phyloP scores from a whole-genome alignment of 2,113 vertebrate genomes.

The Antechinus stuartii region DNA sequence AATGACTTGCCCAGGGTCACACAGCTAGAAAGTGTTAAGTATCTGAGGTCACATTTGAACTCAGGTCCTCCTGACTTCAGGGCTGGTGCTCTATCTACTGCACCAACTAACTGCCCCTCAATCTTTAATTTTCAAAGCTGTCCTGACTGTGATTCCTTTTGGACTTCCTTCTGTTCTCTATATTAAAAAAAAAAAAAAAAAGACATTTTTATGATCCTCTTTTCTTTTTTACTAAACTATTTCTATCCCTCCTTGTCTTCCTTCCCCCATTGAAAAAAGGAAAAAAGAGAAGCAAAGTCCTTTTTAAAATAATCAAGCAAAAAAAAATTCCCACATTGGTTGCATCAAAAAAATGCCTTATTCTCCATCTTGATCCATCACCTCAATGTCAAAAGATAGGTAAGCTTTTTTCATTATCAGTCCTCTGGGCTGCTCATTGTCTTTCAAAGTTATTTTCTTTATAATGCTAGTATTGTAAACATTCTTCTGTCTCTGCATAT shows the following conservation, averaged over 20 bases:
- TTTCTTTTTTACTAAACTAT: background rate
- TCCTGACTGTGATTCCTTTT: too few relatives aligned
- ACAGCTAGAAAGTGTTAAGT: too few relatives aligned
- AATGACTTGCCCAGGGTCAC: too few relatives aligned
- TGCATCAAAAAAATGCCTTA: too few relatives aligned
- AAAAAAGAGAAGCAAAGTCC: background rate
- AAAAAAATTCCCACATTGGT: background rate
- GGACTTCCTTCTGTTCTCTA: background rate
- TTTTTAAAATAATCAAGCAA: background rate
- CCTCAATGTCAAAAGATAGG: background rate
- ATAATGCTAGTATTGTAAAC: background rate
- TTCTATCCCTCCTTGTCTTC: background rate
- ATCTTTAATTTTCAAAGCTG: too few relatives aligned
- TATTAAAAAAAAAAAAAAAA: background rate
- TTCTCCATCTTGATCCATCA: background rate
- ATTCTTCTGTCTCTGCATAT: background rate
- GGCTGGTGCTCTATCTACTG: too few relatives aligned
- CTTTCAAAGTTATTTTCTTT: background rate
- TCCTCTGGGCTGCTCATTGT: background rate
- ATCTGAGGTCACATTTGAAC: too few relatives aligned
- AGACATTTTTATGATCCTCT: background rate
- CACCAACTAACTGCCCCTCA: too few relatives aligned
- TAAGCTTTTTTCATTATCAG: background rate
- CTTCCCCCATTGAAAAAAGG: background rate
- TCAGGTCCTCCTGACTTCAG: too few relatives aligned